Percentiles rank a stretch among this genome's conserved stretches.
Evolutionary conservation across 23 tunicate genomes (phyloP).

Genomic region (Trididemnum clinides): DNA sequence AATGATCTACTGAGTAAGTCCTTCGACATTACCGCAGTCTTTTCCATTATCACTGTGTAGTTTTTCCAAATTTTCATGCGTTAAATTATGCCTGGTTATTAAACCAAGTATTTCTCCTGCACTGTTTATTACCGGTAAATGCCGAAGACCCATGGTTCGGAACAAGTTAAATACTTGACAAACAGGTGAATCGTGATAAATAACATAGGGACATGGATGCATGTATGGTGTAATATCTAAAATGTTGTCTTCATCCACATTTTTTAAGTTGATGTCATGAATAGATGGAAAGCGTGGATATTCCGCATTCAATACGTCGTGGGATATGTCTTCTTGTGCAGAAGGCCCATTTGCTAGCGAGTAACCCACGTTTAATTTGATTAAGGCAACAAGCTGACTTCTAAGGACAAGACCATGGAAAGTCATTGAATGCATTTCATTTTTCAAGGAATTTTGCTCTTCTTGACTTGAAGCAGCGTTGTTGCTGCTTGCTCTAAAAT

Average conservation of each 20-base stretch:
- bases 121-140: slow-evolving; percentile 85
- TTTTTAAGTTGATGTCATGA: slow-evolving; percentile 61
- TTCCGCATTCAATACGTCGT: slow-evolving; percentile 54
- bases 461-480: too few relatives aligned
- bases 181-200: slow-evolving; percentile 76
- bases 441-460: slow-evolving; percentile 36
- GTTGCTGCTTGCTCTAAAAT: too few relatives aligned
- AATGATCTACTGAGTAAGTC: too few relatives aligned
- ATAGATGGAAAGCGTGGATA: slow-evolving; percentile 80
- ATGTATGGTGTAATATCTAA: slow-evolving; percentile 86
- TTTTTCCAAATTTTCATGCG: too few relatives aligned
- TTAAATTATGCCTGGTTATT: too few relatives aligned
- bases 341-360: slow-evolving; percentile 36
- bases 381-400: slow-evolving; percentile 63
- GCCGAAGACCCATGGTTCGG: slow-evolving; percentile 93
- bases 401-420: slow-evolving; percentile 87
- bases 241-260: slow-evolving; percentile 45
- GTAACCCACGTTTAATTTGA: slow-evolving; percentile 65
- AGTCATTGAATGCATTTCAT: slow-evolving; percentile 56
- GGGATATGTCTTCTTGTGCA: slow-evolving; percentile 33
- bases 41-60: too few relatives aligned
- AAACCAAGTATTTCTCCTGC: slow-evolving; percentile 93
- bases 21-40: too few relatives aligned
- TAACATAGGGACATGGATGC: slow-evolving; percentile 87
- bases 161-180: slow-evolving; percentile 94